Percentiles rank a stretch among this genome's conserved stretches.
Evolutionary conservation across 2,888 invertebrate genomes (phyloP).

Genomic region (Scaptomyza flava): DNA sequence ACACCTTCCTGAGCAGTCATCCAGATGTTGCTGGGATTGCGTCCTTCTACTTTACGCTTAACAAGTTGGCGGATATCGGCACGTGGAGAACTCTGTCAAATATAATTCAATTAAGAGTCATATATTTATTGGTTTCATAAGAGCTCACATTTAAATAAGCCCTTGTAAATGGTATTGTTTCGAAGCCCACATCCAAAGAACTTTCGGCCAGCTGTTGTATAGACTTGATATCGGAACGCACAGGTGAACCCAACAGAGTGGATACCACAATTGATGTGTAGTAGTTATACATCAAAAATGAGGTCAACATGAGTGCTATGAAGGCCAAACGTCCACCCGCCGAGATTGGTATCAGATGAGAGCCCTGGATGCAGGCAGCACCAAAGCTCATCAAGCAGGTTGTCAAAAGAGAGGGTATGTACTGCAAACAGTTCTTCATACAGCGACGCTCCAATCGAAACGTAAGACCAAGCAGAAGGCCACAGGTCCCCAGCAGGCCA

Average conservation of each 20-base stretch:
- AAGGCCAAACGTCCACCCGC: slow-evolving; percentile 83
- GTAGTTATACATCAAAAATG: slow-evolving; percentile 86
- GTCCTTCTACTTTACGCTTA: slow-evolving; percentile 68
- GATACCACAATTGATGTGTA: slow-evolving; percentile 88
- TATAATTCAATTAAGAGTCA: background rate
- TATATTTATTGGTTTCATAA: no score
- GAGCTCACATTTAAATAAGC: slow-evolving; percentile 75
- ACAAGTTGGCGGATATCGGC: slow-evolving; percentile 71
- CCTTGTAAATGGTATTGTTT: slow-evolving; percentile 84
- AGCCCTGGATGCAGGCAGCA: slow-evolving; percentile 85
- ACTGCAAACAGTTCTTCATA: slow-evolving; percentile 51
- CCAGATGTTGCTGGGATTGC: slow-evolving; percentile 69
- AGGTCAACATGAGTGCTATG: slow-evolving; percentile 74
- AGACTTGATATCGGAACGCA: slow-evolving; percentile 85
- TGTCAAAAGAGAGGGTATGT: slow-evolving; percentile 77
- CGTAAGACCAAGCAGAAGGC: slow-evolving; percentile 80
- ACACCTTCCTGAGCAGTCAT: slow-evolving; percentile 70
- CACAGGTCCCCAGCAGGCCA: slow-evolving; percentile 79
- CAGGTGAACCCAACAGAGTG: slow-evolving; percentile 86
- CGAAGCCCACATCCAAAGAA: slow-evolving; percentile 85
- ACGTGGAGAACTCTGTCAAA: slow-evolving; percentile 56
- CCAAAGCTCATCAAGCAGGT: slow-evolving; percentile 84
- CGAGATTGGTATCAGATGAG: slow-evolving; percentile 84
- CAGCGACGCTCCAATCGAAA: slow-evolving; percentile 75
- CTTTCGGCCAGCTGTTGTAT: slow-evolving; percentile 86